Evolutionary conservation across 2,888 invertebrate genomes (phyloP).

Genomic region (Cosmorhoe ocellata): DNA sequence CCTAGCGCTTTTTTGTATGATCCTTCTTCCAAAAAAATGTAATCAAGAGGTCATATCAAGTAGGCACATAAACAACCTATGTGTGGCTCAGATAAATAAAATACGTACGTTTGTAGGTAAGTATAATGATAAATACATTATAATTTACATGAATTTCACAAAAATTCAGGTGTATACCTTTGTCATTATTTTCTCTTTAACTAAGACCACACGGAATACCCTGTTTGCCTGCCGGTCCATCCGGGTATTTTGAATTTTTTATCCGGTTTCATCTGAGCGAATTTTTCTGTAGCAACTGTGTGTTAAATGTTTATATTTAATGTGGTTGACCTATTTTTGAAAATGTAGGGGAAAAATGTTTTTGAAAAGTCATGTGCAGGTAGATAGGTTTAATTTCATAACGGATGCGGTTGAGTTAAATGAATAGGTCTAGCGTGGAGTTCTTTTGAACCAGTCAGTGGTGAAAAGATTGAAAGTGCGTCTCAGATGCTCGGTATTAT

Average conservation of each 20-base stretch:
- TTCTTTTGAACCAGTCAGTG: too few species aligned
- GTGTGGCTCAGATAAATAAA: too few species aligned
- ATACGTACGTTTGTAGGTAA: too few species aligned
- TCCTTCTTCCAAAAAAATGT: too few species aligned
- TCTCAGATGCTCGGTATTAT: too few species aligned
- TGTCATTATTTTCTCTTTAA: slow-evolving; percentile 21
- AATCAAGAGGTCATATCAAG: too few species aligned
- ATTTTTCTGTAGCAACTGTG: slow-evolving; percentile 13
- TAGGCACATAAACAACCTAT: too few species aligned
- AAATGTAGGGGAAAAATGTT: slow-evolving; percentile 2
- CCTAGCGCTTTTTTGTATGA: too few species aligned
- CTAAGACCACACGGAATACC: slow-evolving; percentile 26
- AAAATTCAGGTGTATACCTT: neutral
- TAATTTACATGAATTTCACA: neutral
- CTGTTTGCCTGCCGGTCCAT: slow-evolving; percentile 35
- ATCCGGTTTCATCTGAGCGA: slow-evolving; percentile 25
- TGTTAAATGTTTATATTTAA: slow-evolving; percentile 11
- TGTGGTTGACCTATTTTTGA: slow-evolving; percentile 17
- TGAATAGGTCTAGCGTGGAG: too few species aligned
- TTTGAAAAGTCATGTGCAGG: neutral
- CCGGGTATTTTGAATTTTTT: slow-evolving; percentile 43
- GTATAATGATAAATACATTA: too few species aligned
- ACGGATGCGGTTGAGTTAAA: too few species aligned
- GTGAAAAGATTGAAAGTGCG: too few species aligned
- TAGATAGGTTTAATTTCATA: neutral